phyloP scores from a whole-genome alignment of 2,797 vertebrate genomes.

The Pseudochirops corinnae region DNA sequence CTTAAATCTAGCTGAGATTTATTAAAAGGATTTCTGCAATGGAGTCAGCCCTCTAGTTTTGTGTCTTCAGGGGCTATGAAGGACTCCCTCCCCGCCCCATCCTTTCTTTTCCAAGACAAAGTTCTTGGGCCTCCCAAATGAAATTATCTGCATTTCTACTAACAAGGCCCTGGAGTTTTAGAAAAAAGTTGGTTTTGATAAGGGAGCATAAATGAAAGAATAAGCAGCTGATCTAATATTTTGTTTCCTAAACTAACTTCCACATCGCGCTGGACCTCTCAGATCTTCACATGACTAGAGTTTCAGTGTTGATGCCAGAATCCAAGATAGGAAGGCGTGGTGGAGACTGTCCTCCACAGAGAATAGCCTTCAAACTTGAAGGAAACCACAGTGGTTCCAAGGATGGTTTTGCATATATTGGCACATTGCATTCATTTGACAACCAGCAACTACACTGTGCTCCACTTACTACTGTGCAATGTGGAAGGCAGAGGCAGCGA shows the following conservation, averaged over 20 bases:
- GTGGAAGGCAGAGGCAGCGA: background rate
- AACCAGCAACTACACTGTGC: background rate
- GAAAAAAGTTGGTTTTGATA: constrained; percentile 74
- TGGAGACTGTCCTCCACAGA: constrained; percentile 56
- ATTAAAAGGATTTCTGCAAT: constrained; percentile 61
- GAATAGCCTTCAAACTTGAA: constrained; percentile 10
- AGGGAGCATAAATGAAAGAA: constrained; percentile 77
- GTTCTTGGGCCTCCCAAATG: constrained; percentile 73
- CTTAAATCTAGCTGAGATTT: constrained; percentile 68
- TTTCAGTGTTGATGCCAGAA: constrained; percentile 60
- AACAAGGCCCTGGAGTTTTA: constrained; percentile 54
- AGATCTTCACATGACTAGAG: constrained; percentile 40
- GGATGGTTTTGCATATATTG: background rate
- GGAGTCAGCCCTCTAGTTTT: constrained; percentile 64
- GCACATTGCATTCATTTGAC: background rate
- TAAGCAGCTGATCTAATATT: constrained; percentile 80
- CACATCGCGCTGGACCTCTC: constrained; percentile 65
- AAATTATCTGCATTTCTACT: constrained; percentile 79
- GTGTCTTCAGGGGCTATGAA: constrained; percentile 61
- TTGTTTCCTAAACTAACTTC: constrained; percentile 78
- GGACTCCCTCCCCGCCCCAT: background rate
- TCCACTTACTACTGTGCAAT: background rate
- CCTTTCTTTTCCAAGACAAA: constrained; percentile 60
- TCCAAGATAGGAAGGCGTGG: constrained; percentile 54
- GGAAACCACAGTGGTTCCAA: background rate